These are phyloP conservation scores for Micromussa lordhowensis DNA, from an alignment of 92 coral and sea anemone species.

Conservation along the genomic window DNA sequence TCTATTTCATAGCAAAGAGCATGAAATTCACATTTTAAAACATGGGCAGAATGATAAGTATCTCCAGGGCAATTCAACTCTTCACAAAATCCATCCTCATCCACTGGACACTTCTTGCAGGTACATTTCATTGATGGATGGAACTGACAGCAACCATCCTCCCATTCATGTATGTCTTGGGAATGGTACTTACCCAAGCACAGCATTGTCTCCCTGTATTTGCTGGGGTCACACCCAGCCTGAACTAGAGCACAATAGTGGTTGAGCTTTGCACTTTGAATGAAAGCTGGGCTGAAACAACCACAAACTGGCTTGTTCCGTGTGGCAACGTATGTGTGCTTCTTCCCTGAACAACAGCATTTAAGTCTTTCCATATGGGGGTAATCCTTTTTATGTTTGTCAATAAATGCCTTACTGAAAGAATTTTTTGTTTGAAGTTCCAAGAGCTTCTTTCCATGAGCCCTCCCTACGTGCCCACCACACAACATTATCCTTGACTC, in stretches of 20 bases:
- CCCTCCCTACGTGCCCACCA: background rate
- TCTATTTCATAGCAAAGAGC: background rate
- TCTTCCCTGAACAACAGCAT: background rate
- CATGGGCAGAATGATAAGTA: conserved; percentile 23
- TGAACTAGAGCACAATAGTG: conserved; percentile 48
- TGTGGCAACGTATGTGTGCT: background rate
- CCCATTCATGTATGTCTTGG: conserved; percentile 67
- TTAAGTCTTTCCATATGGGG: background rate
- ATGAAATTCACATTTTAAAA: conserved; percentile 13
- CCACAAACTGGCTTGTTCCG: background rate
- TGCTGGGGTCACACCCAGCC: conserved; percentile 32
- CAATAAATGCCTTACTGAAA: background rate
- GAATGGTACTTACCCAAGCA: conserved; percentile 59
- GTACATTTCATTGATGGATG: conserved; percentile 22
- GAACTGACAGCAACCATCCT: conserved; percentile 31
- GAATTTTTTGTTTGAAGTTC: background rate
- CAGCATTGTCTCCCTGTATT: conserved; percentile 56
- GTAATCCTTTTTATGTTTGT: background rate
- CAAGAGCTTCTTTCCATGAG: background rate
- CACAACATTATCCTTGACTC: background rate
- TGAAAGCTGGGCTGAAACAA: background rate
- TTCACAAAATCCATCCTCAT: conserved; percentile 54
- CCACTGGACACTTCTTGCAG: conserved; percentile 22
- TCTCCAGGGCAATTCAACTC: conserved; percentile 40
- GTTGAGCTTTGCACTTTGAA: background rate